Evolutionary conservation across 2,113 vertebrate genomes (phyloP).

Genomic region (Origma solitaria): DNA sequence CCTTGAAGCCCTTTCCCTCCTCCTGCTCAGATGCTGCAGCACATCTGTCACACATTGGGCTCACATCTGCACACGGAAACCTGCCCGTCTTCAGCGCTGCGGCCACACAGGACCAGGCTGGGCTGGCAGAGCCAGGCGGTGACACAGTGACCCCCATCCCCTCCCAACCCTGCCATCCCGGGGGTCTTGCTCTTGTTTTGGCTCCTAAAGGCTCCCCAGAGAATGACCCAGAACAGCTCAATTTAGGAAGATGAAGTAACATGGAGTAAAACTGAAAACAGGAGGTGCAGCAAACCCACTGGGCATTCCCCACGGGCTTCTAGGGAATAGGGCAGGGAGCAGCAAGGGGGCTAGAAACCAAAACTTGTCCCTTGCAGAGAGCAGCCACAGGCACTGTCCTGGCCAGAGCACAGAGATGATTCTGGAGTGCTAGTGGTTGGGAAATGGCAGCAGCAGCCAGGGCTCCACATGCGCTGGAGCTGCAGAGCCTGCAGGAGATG

Average conservation of each 20-base stretch:
- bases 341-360: background rate
- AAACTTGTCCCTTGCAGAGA: background rate
- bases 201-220: background rate
- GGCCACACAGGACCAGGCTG: background rate
- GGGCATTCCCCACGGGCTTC: background rate
- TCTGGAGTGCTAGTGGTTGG: fast-evolving
- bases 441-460: background rate
- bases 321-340: fast-evolving
- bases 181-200: background rate
- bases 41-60: background rate
- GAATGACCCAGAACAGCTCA: background rate
- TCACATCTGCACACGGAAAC: background rate
- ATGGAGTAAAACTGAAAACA: background rate
- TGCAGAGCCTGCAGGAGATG: background rate
- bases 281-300: background rate
- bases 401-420: fast-evolving
- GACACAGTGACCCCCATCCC: background rate
- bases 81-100: fast-evolving
- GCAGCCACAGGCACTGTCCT: background rate
- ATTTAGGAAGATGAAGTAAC: background rate
- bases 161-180: background rate
- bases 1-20: background rate
- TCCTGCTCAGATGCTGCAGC: background rate
- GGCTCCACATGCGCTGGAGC: fast-evolving
- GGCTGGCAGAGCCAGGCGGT: background rate